phyloP scores from a whole-genome alignment of 1,140 invertebrate species.

The Drosophila aff. region DNA sequence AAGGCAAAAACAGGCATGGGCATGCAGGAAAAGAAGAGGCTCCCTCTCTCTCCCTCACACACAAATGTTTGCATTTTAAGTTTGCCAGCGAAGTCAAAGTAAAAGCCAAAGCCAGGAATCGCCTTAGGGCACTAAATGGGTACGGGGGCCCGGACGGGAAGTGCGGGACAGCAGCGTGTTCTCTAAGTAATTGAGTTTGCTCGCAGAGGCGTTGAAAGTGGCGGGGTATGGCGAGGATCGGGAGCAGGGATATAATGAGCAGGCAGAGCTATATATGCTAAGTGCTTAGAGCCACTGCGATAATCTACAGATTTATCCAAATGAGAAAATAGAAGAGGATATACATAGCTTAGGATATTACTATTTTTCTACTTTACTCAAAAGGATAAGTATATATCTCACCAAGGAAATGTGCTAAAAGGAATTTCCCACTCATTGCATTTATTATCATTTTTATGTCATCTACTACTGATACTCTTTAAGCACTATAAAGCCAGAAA shows the following conservation, averaged over 20 bases:
- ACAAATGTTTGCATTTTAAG: conserved; percentile 66
- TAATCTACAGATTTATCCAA: conserved; percentile 2
- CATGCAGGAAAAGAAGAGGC: conserved; percentile 31
- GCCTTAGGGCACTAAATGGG: conserved; percentile 47
- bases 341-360: neutral
- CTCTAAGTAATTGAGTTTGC: conserved; percentile 73
- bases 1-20: conserved; percentile 65
- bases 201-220: conserved; percentile 39
- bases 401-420: neutral
- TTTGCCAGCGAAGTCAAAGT: conserved; percentile 32
- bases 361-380: neutral
- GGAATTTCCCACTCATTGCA: rapidly evolving
- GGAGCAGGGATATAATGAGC: conserved; percentile 32
- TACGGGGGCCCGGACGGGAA: neutral
- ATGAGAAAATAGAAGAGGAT: neutral
- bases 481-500: neutral
- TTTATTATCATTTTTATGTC: neutral
- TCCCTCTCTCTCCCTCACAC: conserved; percentile 8
- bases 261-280: conserved; percentile 19
- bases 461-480: neutral
- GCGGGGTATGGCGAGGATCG: neutral
- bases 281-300: conserved; percentile 1
- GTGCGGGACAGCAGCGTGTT: conserved; percentile 51
- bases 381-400: neutral
- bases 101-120: conserved; percentile 48